Percentiles rank a stretch among this genome's conserved stretches.
Conservation (phyloP, 1,140 invertebrate species). For the Pollicipes pollicipes region DNA sequence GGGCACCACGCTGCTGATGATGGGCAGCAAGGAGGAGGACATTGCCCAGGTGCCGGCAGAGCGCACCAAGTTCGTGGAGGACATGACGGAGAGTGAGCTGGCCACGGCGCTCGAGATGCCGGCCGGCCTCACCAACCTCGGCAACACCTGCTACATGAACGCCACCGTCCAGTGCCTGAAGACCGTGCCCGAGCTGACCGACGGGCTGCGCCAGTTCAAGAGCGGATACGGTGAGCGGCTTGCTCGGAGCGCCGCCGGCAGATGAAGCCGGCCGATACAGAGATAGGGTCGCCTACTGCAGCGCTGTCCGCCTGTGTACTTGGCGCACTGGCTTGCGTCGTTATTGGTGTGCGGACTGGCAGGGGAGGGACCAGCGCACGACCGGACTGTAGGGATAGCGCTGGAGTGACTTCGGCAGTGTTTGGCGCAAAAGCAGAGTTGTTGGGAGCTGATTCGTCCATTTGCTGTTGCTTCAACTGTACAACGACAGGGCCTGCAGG, state of each 20-base stretch:
- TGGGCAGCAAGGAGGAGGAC: slow-evolving; percentile 88
- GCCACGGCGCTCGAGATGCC: slow-evolving; percentile 52
- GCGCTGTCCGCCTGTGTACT: no score
- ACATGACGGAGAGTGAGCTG: slow-evolving; percentile 87
- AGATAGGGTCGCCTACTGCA: no score
- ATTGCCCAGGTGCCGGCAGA: slow-evolving; percentile 58
- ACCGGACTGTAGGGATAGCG: no score
- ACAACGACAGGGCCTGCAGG: no score
- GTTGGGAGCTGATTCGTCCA: no score
- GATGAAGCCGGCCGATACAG: no score
- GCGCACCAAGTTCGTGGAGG: slow-evolving; percentile 81
- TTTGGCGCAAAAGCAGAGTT: no score
- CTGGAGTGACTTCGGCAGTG: no score
- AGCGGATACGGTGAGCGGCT: background rate
- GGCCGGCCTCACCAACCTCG: slow-evolving; percentile 71
- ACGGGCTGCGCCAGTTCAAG: background rate
- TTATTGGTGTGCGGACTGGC: no score
- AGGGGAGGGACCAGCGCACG: no score
- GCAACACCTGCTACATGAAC: slow-evolving; percentile 99
- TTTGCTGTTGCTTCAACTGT: no score
- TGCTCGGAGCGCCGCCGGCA: background rate
- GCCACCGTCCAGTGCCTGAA: slow-evolving; percentile 92
- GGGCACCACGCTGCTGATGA: slow-evolving; percentile 57
- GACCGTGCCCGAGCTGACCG: slow-evolving; percentile 69
- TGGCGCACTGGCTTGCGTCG: no score